Percentiles rank a stretch among this genome's conserved stretches.
These are phyloP conservation scores for Heterodera carotae DNA, from an alignment of 1,140 invertebrate species.

Conservation along the genomic window DNA sequence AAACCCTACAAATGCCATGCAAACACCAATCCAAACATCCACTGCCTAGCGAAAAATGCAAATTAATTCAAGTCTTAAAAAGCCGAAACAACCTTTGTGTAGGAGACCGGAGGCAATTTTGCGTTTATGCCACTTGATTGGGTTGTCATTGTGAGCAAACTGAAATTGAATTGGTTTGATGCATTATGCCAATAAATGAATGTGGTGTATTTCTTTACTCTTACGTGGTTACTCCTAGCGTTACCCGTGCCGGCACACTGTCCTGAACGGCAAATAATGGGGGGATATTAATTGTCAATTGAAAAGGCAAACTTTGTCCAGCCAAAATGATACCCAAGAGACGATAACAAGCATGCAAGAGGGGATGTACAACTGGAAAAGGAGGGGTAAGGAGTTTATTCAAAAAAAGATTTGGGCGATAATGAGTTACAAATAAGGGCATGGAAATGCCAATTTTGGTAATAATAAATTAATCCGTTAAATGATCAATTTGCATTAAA, in stretches of 20 bases:
- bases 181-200: conserved; percentile 1
- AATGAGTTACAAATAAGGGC: too few relatives aligned
- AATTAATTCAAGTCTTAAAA: background rate
- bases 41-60: conserved; percentile 66
- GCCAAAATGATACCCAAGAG: conserved; percentile 71
- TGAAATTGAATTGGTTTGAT: conserved; percentile 27
- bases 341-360: conserved; percentile 70
- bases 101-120: conserved; percentile 90
- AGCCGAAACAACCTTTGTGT: conserved; percentile 75
- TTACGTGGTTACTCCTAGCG: conserved; percentile 56
- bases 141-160: conserved; percentile 91
- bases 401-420: background rate
- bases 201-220: background rate
- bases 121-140: conserved; percentile 94
- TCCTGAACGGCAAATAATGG: conserved; percentile 56
- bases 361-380: conserved; percentile 60
- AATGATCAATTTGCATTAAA: too few relatives aligned
- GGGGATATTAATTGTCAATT: too few relatives aligned
- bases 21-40: conserved; percentile 62
- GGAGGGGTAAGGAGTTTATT: too few relatives aligned
- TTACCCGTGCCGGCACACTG: conserved; percentile 65
- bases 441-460: too few relatives aligned
- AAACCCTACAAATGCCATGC: conserved; percentile 84
- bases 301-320: conserved; percentile 66
- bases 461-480: too few relatives aligned